These are phyloP conservation scores for Neoscelio sp. DNA, from an alignment of 2,888 invertebrate species.

Conservation along the genomic window DNA sequence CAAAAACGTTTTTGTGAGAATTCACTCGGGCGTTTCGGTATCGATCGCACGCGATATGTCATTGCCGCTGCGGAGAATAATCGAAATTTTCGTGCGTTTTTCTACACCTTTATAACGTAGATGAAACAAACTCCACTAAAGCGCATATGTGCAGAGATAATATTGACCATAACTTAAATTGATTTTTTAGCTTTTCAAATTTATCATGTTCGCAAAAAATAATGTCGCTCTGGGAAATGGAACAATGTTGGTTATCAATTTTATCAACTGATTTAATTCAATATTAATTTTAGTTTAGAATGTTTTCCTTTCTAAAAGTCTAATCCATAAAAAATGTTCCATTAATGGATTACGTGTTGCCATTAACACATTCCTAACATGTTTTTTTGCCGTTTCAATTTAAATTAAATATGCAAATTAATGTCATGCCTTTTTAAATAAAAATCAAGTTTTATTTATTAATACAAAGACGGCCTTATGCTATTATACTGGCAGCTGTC, in stretches of 20 bases:
- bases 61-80: constrained; percentile 39
- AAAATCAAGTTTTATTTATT: too few species aligned
- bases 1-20: constrained; percentile 51
- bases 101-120: constrained; percentile 19
- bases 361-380: too few species aligned
- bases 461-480: too few species aligned
- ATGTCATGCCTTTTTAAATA: too few species aligned
- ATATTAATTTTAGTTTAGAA: constrained; percentile 19
- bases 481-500: too few species aligned
- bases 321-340: too few species aligned
- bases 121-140: constrained; percentile 19
- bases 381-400: too few species aligned
- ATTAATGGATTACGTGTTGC: too few species aligned
- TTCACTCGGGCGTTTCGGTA: constrained; percentile 39
- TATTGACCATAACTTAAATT: constrained; percentile 48
- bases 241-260: constrained; percentile 15
- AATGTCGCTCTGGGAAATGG: not conserved
- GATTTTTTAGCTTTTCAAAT: constrained; percentile 28
- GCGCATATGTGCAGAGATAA: constrained; percentile 32
- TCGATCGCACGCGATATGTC: constrained; percentile 46
- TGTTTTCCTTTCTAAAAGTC: too few species aligned
- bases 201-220: constrained; percentile 18
- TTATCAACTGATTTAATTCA: constrained; percentile 2
- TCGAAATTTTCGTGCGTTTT: constrained; percentile 48
- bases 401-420: too few species aligned